Evolutionary conservation across 2,797 vertebrate genomes (phyloP), one percentile per base, ranked within the genome.

Genomic region (Dryobates pubescens): DNA sequence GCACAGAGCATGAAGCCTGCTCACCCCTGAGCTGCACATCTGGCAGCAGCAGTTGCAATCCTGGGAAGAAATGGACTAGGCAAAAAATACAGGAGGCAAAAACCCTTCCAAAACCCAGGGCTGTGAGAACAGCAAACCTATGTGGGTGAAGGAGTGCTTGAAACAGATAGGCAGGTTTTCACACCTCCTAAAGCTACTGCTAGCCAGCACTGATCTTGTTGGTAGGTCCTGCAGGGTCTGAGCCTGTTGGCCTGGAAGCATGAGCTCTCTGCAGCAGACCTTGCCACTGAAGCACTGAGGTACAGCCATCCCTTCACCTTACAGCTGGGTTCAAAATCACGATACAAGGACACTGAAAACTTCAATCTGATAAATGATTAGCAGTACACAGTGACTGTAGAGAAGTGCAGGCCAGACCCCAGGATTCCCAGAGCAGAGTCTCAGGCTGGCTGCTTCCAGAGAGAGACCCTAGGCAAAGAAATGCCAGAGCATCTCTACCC

Each of bases 301-400:
- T 51, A 38, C 0, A 0, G 8, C 4, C 51, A 68, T 3, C 16
- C 67, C 47, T 49, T 49, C 26, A 29, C 6, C 34, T 53, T 16
- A 29, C 5, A 14, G 22, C 54, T 29, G 26, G 34, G 18, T 70
- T 70, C 67, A 53, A 53, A 53, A 20, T 10, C 67, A 29, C 67
- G 29, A 22, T 20, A 34, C 26, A 53, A 11, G 4, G 32, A 20
- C 32, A 20, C 13, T 13, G 32, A 26, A 68, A 27, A 19, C 23
- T 32, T 49, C 9, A 17, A 34, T 14, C 19, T 12, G 15, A 18
- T 34, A 49, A 38, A 20, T 13, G 23, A 34, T 26, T 27, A 10
- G 13, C 27, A 53, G 24, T 12, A 36, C 30, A 47, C 17, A 27
- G 47, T 20, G 32, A 36, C 5, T 9, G 34, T 7, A 23, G 22